Percentiles rank a stretch among this genome's conserved stretches.
Conservation (phyloP, 2,797 vertebrate species). For the Varecia variegata region DNA sequence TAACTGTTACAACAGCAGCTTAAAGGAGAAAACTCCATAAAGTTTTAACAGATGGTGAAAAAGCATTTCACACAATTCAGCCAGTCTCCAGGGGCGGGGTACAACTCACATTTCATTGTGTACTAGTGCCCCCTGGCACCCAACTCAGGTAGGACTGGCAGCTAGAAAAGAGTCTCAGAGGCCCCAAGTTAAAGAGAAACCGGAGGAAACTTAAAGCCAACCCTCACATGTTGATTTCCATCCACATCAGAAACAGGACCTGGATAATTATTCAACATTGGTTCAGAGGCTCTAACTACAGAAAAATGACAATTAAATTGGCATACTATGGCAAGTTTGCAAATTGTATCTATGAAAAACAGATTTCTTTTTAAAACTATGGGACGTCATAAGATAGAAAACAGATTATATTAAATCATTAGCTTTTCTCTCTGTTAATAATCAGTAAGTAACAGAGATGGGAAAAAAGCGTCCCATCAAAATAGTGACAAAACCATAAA, state of each 20-base stretch:
- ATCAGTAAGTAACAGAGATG: not conserved
- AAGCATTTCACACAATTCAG: not conserved
- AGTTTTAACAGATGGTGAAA: not conserved
- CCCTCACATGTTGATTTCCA: not conserved
- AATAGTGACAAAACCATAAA: not conserved
- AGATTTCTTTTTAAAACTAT: constrained; percentile 8
- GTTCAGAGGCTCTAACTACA: not conserved
- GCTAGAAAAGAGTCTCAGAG: not conserved
- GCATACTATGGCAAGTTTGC: not conserved
- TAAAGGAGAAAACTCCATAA: not conserved
- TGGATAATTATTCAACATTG: not conserved
- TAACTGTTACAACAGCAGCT: not conserved
- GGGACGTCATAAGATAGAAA: not conserved
- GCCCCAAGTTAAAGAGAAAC: not conserved
- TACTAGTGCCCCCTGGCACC: not conserved
- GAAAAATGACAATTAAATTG: not conserved
- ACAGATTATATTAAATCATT: not conserved
- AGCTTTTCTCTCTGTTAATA: not conserved
- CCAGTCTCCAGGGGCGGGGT: not conserved
- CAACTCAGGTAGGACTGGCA: not conserved
- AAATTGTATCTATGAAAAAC: not conserved
- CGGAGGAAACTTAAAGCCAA: not conserved
- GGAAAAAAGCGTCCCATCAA: not conserved
- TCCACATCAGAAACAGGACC: not conserved
- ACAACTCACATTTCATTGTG: not conserved